Base-by-base conservation (phyloP, 2,888 invertebrate genomes). In the Gibbula magus region DNA sequence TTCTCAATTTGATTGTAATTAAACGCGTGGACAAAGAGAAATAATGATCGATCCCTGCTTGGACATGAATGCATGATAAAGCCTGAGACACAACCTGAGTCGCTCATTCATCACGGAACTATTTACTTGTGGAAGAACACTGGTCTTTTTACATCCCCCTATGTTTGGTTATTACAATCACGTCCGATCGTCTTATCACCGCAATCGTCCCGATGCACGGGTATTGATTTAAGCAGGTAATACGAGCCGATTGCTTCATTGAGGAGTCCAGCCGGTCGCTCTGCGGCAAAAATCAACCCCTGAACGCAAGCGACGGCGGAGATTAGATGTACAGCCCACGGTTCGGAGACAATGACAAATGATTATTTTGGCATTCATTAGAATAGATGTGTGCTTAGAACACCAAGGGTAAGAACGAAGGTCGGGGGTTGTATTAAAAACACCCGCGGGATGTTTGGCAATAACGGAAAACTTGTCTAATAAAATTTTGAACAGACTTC, bases 1-100 rank as follows among this genome's bases (percentile, higher is more conserved):
- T 78, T 75, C 81, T 81, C 81, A 78, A 78, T 81, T 81, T 54
- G 66, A 53, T 67, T 70, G 51, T 81, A 75, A 81, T 81, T 81
- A 78, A 81, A 75, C 78, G 78, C 75, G 67, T 45, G 54, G 75
- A 78, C 81, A 81, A 75, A 39, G 75, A 67, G 78, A 76, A 78
- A 76, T 81, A 61, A 78, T 81, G 81, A 81, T 81, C 77, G 67
- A 67, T 70, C 76, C 78, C 75, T 29, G 35, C 22, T 54, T 53
- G 67, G 78, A 56, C 81, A 67, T 53, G 70, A 75, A 66, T 81
- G 73, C 61, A 66, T 75, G 67, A 80, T 80, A 54, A 52, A 67
- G 22, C 39, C 35, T 45, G 29, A 56, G 77, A 80, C 70, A 39
- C 70, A 70, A 70, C 70, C 70, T 70, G 70, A 70, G 32, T 20